Evolutionary conservation across 2,888 invertebrate genomes (phyloP).

Genomic region (Scaptomyza parva): DNA sequence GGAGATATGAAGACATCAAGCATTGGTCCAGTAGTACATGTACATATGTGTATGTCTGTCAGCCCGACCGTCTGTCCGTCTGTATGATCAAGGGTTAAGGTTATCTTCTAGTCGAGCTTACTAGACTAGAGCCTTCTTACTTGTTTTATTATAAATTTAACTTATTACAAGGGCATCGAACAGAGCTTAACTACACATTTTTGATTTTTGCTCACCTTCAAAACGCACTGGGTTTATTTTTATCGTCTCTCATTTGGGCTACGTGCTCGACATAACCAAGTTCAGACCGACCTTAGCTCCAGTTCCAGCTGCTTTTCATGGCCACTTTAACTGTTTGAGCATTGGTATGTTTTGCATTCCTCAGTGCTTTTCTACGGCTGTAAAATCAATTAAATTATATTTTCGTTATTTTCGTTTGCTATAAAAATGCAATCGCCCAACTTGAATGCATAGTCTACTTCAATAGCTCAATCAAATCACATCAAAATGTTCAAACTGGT

Average conservation of each 20-base stretch:
- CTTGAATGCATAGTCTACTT: constrained; percentile 63
- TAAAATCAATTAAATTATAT: constrained; percentile 32
- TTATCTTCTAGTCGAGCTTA: too few species aligned
- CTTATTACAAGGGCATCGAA: constrained; percentile 46
- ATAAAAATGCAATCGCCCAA: constrained; percentile 70
- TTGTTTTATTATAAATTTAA: background rate
- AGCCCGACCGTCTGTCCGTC: too few species aligned
- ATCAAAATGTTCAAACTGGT: constrained; percentile 82
- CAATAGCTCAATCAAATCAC: constrained; percentile 53
- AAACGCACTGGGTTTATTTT: constrained; percentile 46
- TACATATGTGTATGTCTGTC: too few species aligned
- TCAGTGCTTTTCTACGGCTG: constrained; percentile 20
- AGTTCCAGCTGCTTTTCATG: constrained; percentile 17
- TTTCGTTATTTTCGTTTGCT: constrained; percentile 32
- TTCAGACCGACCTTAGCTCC: constrained; percentile 32
- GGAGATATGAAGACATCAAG: too few species aligned
- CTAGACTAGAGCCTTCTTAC: too few species aligned
- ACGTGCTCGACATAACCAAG: constrained; percentile 65
- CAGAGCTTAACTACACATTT: constrained; percentile 11
- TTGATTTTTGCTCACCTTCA: constrained; percentile 50
- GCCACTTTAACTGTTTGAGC: constrained; percentile 24
- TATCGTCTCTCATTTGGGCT: constrained; percentile 54
- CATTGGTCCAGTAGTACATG: too few species aligned
- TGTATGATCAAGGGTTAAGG: too few species aligned
- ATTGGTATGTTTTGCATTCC: constrained; percentile 24